A percentile compares a stretch with the other conserved stretches of the same genome.
phyloP scores from a whole-genome alignment of 1,140 invertebrate genomes.

The Dendrolimus punctatus region DNA sequence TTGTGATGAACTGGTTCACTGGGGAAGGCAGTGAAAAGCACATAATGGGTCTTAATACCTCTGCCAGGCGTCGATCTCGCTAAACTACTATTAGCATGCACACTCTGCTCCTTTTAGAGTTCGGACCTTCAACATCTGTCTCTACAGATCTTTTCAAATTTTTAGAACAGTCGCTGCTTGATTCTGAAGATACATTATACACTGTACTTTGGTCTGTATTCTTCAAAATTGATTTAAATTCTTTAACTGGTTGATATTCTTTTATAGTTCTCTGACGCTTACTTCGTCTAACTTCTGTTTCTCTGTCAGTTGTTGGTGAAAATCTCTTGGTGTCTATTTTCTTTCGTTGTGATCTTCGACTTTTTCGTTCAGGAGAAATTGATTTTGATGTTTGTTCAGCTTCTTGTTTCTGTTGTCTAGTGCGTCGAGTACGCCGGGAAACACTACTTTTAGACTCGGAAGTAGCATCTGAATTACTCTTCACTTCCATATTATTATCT shows the following conservation, averaged over 20 bases:
- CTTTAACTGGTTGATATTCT: conserved; percentile 12
- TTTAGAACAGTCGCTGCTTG: conserved; percentile 18
- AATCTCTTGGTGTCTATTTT: conserved; percentile 7
- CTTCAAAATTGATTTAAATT: conserved; percentile 12
- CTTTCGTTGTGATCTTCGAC: conserved; percentile 3
- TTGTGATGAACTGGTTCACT: conserved; percentile 34
- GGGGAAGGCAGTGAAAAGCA: conserved; percentile 52
- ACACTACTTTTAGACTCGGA: no score
- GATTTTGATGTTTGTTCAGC: conserved; percentile 8
- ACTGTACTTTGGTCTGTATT: conserved; percentile 33
- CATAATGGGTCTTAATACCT: conserved; percentile 27
- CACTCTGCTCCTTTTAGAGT: conserved; percentile 29
- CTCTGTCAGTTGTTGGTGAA: conserved; percentile 7
- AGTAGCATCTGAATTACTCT: no score
- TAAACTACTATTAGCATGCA: conserved; percentile 7
- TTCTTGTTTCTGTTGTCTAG: conserved; percentile 4
- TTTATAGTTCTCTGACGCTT: conserved; percentile 22
- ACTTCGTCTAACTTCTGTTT: conserved; percentile 30
- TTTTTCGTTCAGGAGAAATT: conserved; percentile 1
- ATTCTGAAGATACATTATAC: conserved; percentile 34
- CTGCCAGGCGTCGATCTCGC: conserved; percentile 25
- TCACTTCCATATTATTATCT: conserved; percentile 3
- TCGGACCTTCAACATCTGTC: conserved; percentile 16
- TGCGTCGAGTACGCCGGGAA: background rate
- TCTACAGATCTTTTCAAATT: conserved; percentile 27